Conservation (phyloP, 2,888 invertebrate species). For the Ptycholaimellus sp. region DNA sequence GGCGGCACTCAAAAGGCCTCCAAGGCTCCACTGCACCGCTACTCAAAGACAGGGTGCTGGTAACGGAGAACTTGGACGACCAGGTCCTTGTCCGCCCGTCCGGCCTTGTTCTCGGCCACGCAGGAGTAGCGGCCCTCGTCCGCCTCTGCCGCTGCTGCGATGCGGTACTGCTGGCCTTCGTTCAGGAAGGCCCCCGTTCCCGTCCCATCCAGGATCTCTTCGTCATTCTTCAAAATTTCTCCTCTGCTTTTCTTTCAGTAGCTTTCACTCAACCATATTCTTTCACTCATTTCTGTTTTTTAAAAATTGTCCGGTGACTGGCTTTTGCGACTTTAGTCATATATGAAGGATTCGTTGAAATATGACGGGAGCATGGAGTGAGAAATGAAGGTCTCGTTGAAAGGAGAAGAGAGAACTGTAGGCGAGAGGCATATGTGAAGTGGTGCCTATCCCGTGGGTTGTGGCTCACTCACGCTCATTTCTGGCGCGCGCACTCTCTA, state of each 20-base stretch:
- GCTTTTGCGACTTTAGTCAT: no score
- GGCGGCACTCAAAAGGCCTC: conserved; percentile 14
- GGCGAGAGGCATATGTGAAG: no score
- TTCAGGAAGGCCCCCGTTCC: conserved; percentile 10
- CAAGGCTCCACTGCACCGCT: no score
- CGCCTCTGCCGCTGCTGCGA: conserved; percentile 10
- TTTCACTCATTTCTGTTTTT: conserved; percentile 1
- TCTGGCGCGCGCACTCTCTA: no score
- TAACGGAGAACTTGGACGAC: conserved; percentile 37
- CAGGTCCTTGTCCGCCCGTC: conserved; percentile 34
- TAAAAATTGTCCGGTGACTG: no score
- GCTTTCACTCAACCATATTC: conserved; percentile 3
- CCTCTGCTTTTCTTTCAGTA: conserved; percentile 3
- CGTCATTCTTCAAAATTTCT: conserved; percentile 6
- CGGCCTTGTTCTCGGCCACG: conserved; percentile 35
- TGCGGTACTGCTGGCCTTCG: conserved; percentile 14
- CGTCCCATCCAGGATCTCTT: conserved; percentile 7
- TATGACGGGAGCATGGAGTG: no score
- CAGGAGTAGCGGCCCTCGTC: conserved; percentile 38
- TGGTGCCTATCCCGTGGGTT: no score
- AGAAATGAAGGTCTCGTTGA: no score
- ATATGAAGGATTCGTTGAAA: no score
- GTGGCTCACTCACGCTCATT: no score
- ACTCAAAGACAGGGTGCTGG: no score
- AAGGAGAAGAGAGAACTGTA: no score